These are phyloP conservation scores for Aythya baeri DNA, from an alignment of 2,113 vertebrate species.

Conservation along the genomic window DNA sequence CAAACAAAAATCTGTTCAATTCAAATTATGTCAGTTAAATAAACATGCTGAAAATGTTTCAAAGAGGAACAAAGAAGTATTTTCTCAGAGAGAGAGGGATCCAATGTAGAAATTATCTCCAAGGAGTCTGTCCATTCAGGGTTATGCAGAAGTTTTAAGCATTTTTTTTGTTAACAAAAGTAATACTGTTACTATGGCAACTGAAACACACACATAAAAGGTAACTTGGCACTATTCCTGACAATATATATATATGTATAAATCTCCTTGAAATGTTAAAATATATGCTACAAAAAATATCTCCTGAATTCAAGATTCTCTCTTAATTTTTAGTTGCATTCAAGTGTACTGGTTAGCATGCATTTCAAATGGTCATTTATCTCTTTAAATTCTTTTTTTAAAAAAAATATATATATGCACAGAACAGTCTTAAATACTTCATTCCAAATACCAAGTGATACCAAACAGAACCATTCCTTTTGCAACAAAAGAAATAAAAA, in stretches of 20 bases:
- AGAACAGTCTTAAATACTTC: not conserved
- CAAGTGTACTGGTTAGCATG: accelerated
- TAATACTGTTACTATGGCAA: not conserved
- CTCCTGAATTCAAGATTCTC: not conserved
- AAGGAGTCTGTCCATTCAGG: not conserved
- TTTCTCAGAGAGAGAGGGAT: not conserved
- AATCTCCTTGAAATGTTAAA: not conserved
- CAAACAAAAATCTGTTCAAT: not conserved
- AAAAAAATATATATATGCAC: not conserved
- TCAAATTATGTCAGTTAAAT: not conserved
- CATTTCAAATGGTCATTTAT: not conserved
- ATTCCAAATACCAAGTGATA: not conserved
- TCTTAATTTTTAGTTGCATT: not conserved
- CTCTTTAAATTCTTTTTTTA: not conserved
- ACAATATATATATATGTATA: not conserved
- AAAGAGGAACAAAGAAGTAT: not conserved
- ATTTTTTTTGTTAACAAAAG: conserved; percentile 1
- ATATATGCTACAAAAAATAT: not conserved
- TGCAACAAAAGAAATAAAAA: not conserved
- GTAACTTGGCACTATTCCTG: not conserved
- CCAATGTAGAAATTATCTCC: not conserved
- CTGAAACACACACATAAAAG: not conserved
- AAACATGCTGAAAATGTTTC: not conserved
- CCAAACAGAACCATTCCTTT: not conserved
- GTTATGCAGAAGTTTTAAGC: not conserved